Conservation (phyloP, 1,140 invertebrate genomes). For the Aphelenchoides besseyi region DNA sequence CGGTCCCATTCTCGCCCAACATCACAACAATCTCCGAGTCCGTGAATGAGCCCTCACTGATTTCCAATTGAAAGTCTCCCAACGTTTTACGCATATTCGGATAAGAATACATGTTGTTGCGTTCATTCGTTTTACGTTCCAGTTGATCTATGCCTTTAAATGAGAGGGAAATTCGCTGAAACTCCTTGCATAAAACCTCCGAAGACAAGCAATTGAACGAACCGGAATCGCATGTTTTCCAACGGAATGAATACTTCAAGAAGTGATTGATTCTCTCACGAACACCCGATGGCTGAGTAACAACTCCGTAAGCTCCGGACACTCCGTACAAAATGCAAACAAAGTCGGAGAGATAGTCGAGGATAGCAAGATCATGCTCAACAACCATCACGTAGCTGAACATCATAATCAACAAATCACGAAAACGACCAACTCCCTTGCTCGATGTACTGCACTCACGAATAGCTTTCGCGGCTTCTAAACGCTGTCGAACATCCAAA, state of each 20-base stretch:
- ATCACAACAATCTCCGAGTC: conserved; percentile 98
- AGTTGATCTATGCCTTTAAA: conserved; percentile 96
- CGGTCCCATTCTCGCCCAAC: conserved; percentile 97
- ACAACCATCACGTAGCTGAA: conserved; percentile 93
- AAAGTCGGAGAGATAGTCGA: conserved; percentile 98
- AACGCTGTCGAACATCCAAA: too few relatives aligned
- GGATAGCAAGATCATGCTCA: conserved; percentile 95
- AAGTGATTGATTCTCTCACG: conserved; percentile 99
- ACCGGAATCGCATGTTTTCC: conserved; percentile 96
- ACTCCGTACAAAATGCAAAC: conserved; percentile 97
- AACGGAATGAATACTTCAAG: conserved; percentile 96
- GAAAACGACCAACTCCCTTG: conserved; percentile 98
- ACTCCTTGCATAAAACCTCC: neutral
- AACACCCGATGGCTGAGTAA: conserved; percentile 98
- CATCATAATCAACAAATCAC: conserved; percentile 69
- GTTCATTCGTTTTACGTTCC: conserved; percentile 84
- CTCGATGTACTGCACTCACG: too few relatives aligned
- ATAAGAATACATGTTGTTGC: conserved; percentile 93
- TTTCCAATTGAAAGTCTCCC: conserved; percentile 75
- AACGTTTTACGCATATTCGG: conserved; percentile 70
- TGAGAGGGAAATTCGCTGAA: conserved; percentile 57
- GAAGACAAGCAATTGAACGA: too few relatives aligned
- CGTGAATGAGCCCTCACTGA: conserved; percentile 88
- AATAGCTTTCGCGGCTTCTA: too few relatives aligned
- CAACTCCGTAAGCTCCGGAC: conserved; percentile 96